Percentiles rank a stretch among this genome's conserved stretches.
Evolutionary conservation across 2,888 invertebrate genomes (phyloP).

Genomic region (Drepana falcataria): DNA sequence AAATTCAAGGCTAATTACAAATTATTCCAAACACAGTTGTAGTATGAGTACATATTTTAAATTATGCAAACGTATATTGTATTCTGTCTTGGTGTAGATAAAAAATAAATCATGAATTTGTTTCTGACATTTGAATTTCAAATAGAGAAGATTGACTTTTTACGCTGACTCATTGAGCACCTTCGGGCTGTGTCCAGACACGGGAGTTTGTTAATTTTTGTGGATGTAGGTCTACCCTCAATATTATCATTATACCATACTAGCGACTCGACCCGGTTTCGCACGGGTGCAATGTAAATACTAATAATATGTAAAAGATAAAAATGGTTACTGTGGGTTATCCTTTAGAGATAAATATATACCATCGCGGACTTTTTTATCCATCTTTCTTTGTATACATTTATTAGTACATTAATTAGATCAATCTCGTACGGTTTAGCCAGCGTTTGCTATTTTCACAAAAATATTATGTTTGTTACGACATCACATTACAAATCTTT

Average conservation of each 20-base stretch:
- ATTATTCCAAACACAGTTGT: background rate
- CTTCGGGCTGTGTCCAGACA: background rate
- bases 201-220: background rate
- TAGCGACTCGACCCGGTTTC: too few relatives aligned
- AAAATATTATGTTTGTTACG: too few relatives aligned
- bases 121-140: constrained; percentile 46
- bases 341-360: too few relatives aligned
- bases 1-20: background rate
- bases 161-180: constrained; percentile 39
- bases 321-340: too few relatives aligned
- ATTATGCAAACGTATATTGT: background rate
- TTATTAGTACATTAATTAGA: too few relatives aligned
- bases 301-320: too few relatives aligned
- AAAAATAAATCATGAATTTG: constrained; percentile 11
- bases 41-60: background rate
- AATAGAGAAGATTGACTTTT: constrained; percentile 37
- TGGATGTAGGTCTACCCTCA: background rate
- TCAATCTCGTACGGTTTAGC: too few relatives aligned
- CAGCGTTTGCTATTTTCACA: too few relatives aligned
- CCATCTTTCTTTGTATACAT: too few relatives aligned
- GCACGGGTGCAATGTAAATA: too few relatives aligned
- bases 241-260: background rate
- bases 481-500: too few relatives aligned
- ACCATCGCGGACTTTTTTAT: too few relatives aligned
- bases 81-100: background rate